These are phyloP conservation scores for Champsocephalus esox DNA, from an alignment of 2,797 vertebrate genomes.

Conservation along the genomic window DNA sequence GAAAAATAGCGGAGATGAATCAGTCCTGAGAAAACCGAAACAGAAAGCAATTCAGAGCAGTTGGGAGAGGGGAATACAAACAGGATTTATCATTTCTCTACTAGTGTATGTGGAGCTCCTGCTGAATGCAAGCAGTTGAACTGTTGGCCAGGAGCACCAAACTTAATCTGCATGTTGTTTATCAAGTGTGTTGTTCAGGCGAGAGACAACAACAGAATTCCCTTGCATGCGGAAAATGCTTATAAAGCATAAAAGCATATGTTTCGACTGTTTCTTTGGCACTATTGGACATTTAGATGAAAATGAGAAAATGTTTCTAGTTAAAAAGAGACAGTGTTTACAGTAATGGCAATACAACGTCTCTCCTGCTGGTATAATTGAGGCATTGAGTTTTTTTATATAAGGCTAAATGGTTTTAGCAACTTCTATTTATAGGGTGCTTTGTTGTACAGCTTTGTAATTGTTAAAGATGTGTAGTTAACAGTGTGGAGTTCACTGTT, in stretches of 20 bases:
- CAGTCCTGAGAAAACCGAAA: slow-evolving; percentile 13
- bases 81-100: slow-evolving; percentile 18
- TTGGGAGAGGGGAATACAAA: slow-evolving; percentile 22
- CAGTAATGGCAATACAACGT: neutral
- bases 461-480: slow-evolving; percentile 22
- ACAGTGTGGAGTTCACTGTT: slow-evolving; percentile 22
- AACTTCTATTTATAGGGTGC: neutral
- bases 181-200: slow-evolving; percentile 4
- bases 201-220: neutral
- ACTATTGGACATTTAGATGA: neutral
- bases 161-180: neutral
- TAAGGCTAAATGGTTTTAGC: neutral
- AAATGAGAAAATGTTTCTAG: neutral
- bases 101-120: neutral
- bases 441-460: slow-evolving; percentile 19
- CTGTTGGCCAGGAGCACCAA: neutral
- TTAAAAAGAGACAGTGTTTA: slow-evolving; percentile 10
- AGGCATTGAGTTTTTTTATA: slow-evolving; percentile 11
- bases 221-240: neutral
- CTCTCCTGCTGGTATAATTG: slow-evolving; percentile 8
- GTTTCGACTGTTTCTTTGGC: neutral
- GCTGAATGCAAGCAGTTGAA: slow-evolving; percentile 11
- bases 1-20: slow-evolving; percentile 20
- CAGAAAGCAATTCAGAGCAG: slow-evolving; percentile 1
- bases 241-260: neutral